phyloP scores from a whole-genome alignment of 2,113 vertebrate genomes.

The Chaenogobius annularis region DNA sequence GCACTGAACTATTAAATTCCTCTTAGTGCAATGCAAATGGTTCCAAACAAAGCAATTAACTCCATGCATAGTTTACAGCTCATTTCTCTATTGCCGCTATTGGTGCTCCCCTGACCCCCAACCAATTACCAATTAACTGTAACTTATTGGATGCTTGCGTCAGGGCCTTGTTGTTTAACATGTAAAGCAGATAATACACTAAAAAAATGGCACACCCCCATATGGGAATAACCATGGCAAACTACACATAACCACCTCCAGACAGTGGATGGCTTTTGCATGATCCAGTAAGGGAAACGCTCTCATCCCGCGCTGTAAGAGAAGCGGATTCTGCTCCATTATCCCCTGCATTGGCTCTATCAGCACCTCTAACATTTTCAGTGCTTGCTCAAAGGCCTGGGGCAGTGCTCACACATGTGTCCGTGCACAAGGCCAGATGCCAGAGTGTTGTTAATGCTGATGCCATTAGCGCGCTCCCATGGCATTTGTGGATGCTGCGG shows the following conservation, averaged over 20 bases:
- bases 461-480: conserved; percentile 68
- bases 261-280: conserved; percentile 35
- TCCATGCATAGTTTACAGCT: conserved; percentile 12
- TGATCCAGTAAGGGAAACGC: conserved; percentile 27
- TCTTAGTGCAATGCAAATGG: conserved; percentile 7
- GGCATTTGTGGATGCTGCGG: conserved; percentile 55
- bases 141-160: conserved; percentile 28
- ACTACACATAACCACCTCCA: conserved; percentile 45
- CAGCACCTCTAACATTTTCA: conserved; percentile 50
- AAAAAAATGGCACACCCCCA: background rate
- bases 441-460: conserved; percentile 61
- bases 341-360: conserved; percentile 47
- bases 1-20: conserved; percentile 35
- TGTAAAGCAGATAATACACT: background rate
- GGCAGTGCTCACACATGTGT: conserved; percentile 52
- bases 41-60: conserved; percentile 39
- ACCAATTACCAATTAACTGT: conserved; percentile 18
- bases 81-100: conserved; percentile 26
- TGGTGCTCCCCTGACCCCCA: conserved; percentile 31
- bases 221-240: conserved; percentile 39
- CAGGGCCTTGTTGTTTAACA: conserved; percentile 18
- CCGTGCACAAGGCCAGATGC: conserved; percentile 63
- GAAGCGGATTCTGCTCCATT: conserved; percentile 32
- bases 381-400: conserved; percentile 49
- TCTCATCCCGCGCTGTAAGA: conserved; percentile 34